These are phyloP conservation scores for Megaceryle alcyon DNA, from an alignment of 2,797 vertebrate genomes.

Conservation along the genomic window DNA sequence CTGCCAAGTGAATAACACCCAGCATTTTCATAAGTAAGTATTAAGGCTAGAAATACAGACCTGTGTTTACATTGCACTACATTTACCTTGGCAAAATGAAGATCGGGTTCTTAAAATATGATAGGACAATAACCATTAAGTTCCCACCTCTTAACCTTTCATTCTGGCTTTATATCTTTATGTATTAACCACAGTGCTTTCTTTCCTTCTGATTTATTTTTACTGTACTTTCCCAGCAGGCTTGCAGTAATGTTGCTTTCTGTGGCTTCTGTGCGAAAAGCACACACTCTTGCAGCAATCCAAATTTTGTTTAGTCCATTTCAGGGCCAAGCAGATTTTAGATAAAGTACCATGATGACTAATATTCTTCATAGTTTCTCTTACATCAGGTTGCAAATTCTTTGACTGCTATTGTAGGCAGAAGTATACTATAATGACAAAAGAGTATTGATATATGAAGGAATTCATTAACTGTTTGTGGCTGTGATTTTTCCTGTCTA, in stretches of 20 bases:
- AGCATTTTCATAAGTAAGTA: not conserved
- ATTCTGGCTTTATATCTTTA: conserved; percentile 41
- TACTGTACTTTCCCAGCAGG: conserved; percentile 21
- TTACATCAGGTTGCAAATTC: not conserved
- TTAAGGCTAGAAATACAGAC: not conserved
- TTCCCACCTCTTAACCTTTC: conserved; percentile 28
- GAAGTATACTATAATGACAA: not conserved
- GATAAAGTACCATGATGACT: not conserved
- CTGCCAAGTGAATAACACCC: not conserved
- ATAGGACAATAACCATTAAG: conserved; percentile 14
- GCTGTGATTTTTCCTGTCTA: not conserved
- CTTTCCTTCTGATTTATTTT: conserved; percentile 54
- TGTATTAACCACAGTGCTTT: conserved; percentile 25
- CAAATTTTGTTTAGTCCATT: conserved; percentile 36
- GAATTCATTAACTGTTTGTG: not conserved
- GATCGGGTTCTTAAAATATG: conserved; percentile 16
- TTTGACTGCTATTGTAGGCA: not conserved
- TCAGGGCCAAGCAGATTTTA: not conserved
- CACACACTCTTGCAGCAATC: conserved; percentile 28
- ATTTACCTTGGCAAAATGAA: not conserved
- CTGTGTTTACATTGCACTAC: not conserved
- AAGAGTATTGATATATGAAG: not conserved
- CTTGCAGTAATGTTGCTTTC: conserved; percentile 2
- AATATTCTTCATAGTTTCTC: not conserved
- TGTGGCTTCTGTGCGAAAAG: conserved; percentile 27